These are phyloP conservation scores for Penelope pileata DNA, from an alignment of 2,113 vertebrate species.

Conservation along the genomic window DNA sequence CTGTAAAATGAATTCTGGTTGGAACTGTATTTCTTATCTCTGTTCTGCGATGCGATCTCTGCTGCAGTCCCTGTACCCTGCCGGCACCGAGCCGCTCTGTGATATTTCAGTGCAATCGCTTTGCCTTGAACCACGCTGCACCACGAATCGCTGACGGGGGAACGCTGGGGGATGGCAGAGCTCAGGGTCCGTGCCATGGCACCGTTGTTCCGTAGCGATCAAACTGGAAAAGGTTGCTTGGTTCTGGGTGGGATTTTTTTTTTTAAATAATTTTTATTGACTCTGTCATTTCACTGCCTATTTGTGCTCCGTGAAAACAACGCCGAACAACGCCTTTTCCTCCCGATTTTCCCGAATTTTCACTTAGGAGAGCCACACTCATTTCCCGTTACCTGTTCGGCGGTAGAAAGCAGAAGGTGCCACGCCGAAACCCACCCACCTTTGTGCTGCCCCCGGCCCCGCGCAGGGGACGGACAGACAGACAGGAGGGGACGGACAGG, in stretches of 20 bases:
- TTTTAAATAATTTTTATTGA: neutral
- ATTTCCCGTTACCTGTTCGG: neutral
- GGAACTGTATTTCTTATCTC: constrained; percentile 53
- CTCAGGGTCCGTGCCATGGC: neutral
- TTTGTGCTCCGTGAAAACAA: neutral
- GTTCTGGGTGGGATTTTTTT: neutral
- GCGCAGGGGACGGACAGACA: too few species aligned
- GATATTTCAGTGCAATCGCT: constrained; percentile 37
- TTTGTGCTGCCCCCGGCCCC: neutral
- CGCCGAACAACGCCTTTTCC: too few species aligned
- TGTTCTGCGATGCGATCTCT: constrained; percentile 32
- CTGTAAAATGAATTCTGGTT: constrained; percentile 49
- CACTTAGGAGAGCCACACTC: neutral
- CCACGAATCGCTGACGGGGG: neutral
- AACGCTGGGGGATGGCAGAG: neutral
- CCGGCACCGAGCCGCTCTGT: constrained; percentile 20
- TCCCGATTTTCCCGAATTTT: too few species aligned
- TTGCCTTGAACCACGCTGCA: constrained; percentile 14
- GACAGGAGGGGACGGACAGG: too few species aligned
- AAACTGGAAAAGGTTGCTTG: constrained; percentile 11
- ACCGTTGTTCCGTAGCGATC: neutral
- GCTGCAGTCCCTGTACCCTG: constrained; percentile 25
- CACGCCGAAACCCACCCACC: neutral
- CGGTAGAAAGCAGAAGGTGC: neutral
- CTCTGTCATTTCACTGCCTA: constrained; percentile 20